Conservation (phyloP, 2,113 vertebrate species). For the Dascyllus trimaculatus region DNA sequence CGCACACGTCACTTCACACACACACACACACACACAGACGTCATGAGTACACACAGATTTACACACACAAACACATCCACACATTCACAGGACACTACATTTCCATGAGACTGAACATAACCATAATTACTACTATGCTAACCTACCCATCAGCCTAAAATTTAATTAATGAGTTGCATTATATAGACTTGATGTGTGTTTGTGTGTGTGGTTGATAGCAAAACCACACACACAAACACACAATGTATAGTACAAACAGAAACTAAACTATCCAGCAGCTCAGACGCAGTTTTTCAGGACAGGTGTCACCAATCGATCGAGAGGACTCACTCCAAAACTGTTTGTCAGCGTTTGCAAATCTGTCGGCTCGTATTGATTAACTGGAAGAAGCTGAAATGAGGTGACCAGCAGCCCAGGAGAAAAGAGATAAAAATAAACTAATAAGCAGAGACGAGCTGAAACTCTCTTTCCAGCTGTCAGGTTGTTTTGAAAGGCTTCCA, state of each 20-base stretch:
- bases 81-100: constrained; percentile 1
- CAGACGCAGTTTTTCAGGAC: constrained; percentile 22
- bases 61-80: constrained; percentile 10
- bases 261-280: neutral
- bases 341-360: constrained; percentile 29
- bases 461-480: neutral
- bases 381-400: neutral
- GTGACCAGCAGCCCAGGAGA: constrained; percentile 7
- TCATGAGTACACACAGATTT: neutral
- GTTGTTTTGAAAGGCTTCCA: neutral
- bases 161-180: no score
- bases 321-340: neutral
- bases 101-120: no score
- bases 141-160: no score
- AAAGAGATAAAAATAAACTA: constrained; percentile 1
- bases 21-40: neutral
- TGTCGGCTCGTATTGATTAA: constrained; percentile 21
- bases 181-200: no score
- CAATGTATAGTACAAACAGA: neutral
- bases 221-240: constrained; percentile 7
- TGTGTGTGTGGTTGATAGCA: no score
- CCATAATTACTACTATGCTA: no score
- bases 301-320: constrained; percentile 23
- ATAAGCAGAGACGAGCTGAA: neutral
- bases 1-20: constrained; percentile 23